Conservation (phyloP, 2,113 vertebrate species). For the Seriola dumerili region DNA sequence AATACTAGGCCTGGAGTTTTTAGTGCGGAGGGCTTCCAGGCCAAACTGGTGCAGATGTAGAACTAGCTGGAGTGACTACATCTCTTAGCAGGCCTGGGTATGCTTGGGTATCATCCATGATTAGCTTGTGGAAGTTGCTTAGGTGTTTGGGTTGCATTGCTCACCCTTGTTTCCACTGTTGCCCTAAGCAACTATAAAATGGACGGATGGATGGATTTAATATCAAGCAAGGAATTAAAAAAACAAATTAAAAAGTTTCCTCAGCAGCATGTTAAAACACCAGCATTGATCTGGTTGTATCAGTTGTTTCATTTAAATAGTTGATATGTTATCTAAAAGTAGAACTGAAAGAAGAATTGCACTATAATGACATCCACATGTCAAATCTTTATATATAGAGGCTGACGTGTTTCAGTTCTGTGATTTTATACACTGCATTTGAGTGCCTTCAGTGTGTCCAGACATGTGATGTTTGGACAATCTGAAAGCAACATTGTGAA, state of each 20-base stretch:
- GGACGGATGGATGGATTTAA: background rate
- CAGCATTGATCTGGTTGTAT: background rate
- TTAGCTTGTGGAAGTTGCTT: background rate
- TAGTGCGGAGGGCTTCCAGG: background rate
- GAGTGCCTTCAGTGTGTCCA: background rate
- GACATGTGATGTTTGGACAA: background rate
- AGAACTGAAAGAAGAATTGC: background rate
- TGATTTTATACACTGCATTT: background rate
- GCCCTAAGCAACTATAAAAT: too few species aligned
- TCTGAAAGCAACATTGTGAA: conserved; percentile 10
- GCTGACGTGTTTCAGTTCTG: background rate
- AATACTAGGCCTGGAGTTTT: too few species aligned
- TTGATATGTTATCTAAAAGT: background rate
- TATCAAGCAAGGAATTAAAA: background rate
- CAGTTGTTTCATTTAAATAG: background rate
- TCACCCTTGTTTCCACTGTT: background rate
- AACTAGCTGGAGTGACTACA: background rate
- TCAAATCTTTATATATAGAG: background rate
- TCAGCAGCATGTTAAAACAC: background rate
- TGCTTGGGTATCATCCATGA: background rate
- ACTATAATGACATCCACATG: background rate
- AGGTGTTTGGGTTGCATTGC: background rate
- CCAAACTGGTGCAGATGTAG: background rate
- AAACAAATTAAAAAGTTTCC: background rate
- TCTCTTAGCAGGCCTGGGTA: background rate